Evolutionary conservation across 2,797 vertebrate species (phyloP), one percentile per base, ranked within the genome.

Genomic region (Semotilus atromaculatus): DNA sequence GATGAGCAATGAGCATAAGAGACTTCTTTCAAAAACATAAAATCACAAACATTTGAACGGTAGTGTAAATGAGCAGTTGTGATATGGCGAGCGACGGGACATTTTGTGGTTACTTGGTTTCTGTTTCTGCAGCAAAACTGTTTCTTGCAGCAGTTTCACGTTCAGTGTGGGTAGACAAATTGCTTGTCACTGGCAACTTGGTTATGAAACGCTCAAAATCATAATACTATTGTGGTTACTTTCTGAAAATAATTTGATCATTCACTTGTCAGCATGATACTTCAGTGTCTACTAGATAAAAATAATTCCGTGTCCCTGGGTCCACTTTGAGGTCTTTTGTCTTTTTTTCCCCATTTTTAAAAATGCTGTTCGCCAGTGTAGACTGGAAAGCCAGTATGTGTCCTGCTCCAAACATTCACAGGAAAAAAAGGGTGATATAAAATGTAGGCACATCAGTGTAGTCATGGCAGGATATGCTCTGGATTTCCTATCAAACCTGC

Each of bases 371-470:
- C 77, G 64, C 62, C 74, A 82, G 72, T 43, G 29, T 43, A 81
- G 19, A 26, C 14, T 68, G 29, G 71, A 66, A 75, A 74, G 38
- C 43, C 43, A 45, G 55, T 16, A 36, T 16, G 4, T 26, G 66
- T 89, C 58, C 21, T 1, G 34, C 34, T 80, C 31, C 51, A n/a
- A 76, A 58, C 9, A 34, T 75, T 86, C 84, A 67, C 31, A 23
- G 19, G 19, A 31, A 81, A 84, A 64, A 83, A 23, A 84, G 73
- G 38, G 76, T 34, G 73, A 80, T 80, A 71, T 68, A 84, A 86
- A 87, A 81, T 64, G 68, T 87, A 90, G 91, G 83, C 91, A 93
- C 89, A 58, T 89, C 74, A 86, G 90, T 89, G 76, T 77, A 85
- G 79, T 81, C 72, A 85, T 72, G 74, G 80, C 82, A 85, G 73